phyloP scores from a whole-genome alignment of 1,140 invertebrate species.

The Rhopalosiphum maidis region DNA sequence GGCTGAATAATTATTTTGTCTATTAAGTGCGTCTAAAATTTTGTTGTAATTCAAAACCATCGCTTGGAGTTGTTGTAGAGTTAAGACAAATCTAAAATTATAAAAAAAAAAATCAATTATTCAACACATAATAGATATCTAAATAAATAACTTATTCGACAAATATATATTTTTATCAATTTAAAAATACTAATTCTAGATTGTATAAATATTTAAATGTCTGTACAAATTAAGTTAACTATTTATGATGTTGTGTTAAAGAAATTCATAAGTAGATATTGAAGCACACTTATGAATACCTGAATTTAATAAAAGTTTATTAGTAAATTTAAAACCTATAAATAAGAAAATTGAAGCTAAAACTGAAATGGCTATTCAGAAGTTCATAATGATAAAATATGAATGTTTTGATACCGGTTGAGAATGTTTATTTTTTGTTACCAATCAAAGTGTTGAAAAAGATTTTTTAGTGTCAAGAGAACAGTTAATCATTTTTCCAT shows the following conservation, averaged over 20 bases:
- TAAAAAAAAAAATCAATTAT: constrained; percentile 31
- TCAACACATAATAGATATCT: not conserved
- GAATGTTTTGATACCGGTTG: not conserved
- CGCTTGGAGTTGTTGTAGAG: constrained; percentile 5
- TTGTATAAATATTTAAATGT: too few species aligned
- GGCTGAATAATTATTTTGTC: constrained; percentile 55
- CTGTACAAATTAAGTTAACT: too few species aligned
- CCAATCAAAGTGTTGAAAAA: too few species aligned
- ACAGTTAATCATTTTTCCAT: too few species aligned
- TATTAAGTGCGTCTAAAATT: constrained; percentile 57
- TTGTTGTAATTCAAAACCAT: constrained; percentile 54
- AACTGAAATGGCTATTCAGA: not conserved
- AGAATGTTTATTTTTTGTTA: too few species aligned
- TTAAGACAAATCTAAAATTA: constrained; percentile 54
- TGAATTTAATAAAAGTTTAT: not conserved
- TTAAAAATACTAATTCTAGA: too few species aligned
- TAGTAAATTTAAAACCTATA: not conserved
- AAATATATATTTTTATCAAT: too few species aligned
- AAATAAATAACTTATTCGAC: too few species aligned
- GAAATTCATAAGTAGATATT: too few species aligned
- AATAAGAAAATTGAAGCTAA: not conserved
- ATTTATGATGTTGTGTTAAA: too few species aligned
- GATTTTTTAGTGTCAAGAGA: too few species aligned
- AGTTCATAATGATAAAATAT: not conserved
- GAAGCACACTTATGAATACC: not conserved